phyloP scores from a whole-genome alignment of 2,888 invertebrate species.

The Platycnemis pennipes region DNA sequence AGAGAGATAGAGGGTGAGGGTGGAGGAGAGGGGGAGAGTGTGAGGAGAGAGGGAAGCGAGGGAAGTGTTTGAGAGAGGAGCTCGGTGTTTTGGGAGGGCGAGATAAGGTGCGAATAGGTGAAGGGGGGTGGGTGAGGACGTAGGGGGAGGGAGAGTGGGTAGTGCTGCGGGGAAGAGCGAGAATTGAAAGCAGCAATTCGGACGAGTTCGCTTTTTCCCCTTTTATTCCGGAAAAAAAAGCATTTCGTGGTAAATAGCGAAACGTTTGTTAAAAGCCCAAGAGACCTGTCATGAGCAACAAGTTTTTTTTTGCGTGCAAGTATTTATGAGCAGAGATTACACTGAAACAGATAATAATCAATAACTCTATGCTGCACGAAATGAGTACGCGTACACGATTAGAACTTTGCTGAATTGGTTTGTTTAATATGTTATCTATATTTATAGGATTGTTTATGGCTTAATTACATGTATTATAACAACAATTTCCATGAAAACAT shows the following conservation, averaged over 20 bases:
- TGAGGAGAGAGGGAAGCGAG: neutral
- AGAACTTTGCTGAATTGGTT: too few species aligned
- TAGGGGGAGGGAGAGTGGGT: neutral
- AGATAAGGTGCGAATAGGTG: slow-evolving; percentile 43
- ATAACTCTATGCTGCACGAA: neutral
- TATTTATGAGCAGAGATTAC: neutral
- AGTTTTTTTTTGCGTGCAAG: neutral
- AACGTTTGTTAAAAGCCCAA: slow-evolving; percentile 27
- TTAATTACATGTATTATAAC: too few species aligned
- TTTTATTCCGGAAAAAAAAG: neutral
- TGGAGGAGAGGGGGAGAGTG: neutral
- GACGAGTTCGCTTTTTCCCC: neutral
- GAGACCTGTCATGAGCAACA: neutral
- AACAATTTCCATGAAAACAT: too few species aligned
- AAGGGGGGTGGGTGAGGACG: neutral
- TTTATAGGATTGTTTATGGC: too few species aligned
- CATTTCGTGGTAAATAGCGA: neutral
- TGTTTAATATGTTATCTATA: too few species aligned
- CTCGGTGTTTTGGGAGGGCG: slow-evolving; percentile 36
- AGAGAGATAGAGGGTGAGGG: neutral
- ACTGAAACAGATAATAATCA: neutral
- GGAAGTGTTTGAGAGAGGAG: slow-evolving; percentile 21
- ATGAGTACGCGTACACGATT: neutral
- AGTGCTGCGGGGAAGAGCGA: neutral
- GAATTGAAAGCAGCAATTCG: slow-evolving; percentile 6